Conservation (phyloP, 2,797 vertebrate species). For the Acanthis flammea region DNA sequence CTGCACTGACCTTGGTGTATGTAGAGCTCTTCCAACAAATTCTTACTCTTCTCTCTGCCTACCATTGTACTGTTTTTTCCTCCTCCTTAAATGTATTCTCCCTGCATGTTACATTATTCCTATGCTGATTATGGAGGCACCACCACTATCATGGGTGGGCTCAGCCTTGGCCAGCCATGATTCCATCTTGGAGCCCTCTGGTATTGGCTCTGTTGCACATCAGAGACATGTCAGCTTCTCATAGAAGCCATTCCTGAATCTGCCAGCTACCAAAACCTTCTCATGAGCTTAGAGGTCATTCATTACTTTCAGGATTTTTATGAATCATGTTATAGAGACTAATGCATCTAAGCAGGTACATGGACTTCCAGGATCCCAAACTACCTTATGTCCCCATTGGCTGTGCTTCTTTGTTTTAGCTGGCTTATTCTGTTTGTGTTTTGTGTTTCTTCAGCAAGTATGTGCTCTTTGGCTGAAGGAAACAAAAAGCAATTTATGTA, state of each 20-base stretch:
- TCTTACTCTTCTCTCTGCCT: background rate
- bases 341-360: background rate
- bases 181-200: background rate
- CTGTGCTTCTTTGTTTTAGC: background rate
- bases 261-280: background rate
- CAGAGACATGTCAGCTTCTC: background rate
- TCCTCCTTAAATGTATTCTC: background rate
- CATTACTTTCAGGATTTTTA: background rate
- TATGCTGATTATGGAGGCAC: background rate
- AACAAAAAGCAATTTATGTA: background rate
- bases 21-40: background rate
- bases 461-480: background rate
- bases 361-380: background rate
- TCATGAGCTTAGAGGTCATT: background rate
- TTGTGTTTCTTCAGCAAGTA: background rate
- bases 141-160: background rate
- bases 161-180: accelerated
- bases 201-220: background rate
- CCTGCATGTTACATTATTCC: background rate
- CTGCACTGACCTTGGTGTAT: background rate
- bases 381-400: background rate
- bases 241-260: background rate
- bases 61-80: background rate
- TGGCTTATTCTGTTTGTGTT: background rate
- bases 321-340: background rate